These are phyloP conservation scores for Pimephales promelas DNA, from an alignment of 2,113 vertebrate genomes.

Conservation along the genomic window DNA sequence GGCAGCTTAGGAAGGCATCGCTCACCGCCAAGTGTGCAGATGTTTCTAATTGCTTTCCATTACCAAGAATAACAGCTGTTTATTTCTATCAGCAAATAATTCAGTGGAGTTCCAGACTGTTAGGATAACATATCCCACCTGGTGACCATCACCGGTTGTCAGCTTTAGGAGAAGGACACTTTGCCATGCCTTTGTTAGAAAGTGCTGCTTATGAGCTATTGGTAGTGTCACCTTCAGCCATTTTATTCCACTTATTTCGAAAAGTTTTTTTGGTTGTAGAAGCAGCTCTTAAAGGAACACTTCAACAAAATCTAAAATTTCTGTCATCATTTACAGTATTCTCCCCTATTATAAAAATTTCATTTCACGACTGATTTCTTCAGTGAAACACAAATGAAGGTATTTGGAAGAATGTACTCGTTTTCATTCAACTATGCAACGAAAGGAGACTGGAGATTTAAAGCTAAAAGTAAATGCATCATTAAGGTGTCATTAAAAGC, in stretches of 20 bases:
- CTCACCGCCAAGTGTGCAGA: slow-evolving; percentile 98
- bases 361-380: neutral
- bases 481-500: neutral
- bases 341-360: neutral
- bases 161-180: slow-evolving; percentile 71
- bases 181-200: slow-evolving; percentile 83
- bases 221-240: slow-evolving; percentile 92
- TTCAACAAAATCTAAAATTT: neutral
- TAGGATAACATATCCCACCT: slow-evolving; percentile 99
- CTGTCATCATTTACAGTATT: neutral
- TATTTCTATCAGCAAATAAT: slow-evolving; percentile 99
- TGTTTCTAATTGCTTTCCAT: slow-evolving; percentile 99
- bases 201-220: slow-evolving; percentile 77
- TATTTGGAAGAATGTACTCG: neutral
- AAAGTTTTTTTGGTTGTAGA: slow-evolving; percentile 49
- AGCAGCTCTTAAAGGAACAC: neutral
- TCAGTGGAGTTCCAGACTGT: slow-evolving; percentile 98
- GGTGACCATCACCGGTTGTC: slow-evolving; percentile 93
- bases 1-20: slow-evolving; percentile 80
- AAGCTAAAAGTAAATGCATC: no score
- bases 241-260: slow-evolving; percentile 76
- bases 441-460: neutral
- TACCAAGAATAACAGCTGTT: slow-evolving; percentile 99
- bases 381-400: neutral
- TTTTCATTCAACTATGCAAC: neutral